phyloP scores from a whole-genome alignment of 2,888 invertebrate genomes.

The Palloptera scutellata region DNA sequence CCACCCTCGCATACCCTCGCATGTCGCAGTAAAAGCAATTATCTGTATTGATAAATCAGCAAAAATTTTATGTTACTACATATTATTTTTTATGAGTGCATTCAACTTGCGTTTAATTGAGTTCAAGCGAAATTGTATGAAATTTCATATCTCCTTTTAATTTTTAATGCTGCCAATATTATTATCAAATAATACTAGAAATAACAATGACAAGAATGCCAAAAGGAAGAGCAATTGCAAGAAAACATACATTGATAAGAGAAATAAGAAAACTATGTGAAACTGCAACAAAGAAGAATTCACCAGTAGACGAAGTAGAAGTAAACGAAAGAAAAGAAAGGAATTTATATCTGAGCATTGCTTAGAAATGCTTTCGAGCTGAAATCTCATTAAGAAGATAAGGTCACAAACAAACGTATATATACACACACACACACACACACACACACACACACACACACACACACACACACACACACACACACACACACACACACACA shows the following conservation, averaged over 20 bases:
- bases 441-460: neutral
- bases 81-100: no score
- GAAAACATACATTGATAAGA: neutral
- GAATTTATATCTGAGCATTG: neutral
- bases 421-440: neutral
- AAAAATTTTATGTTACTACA: no score
- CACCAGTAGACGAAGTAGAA: neutral
- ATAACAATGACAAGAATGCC: no score
- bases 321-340: neutral
- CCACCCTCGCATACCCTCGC: no score
- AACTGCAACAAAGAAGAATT: neutral
- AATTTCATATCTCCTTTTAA: no score
- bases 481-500: neutral
- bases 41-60: no score
- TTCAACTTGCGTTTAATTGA: no score
- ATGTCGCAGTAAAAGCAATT: no score
- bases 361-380: conserved; percentile 28
- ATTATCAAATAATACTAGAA: no score
- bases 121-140: no score
- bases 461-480: neutral
- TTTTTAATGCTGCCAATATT: no score
- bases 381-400: conserved; percentile 41
- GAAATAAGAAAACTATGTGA: neutral
- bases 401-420: conserved; percentile 2
- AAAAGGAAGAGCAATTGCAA: neutral